Evolutionary conservation across 2,113 vertebrate species (phyloP).

Genomic region (Microcebus ravelobensis): DNA sequence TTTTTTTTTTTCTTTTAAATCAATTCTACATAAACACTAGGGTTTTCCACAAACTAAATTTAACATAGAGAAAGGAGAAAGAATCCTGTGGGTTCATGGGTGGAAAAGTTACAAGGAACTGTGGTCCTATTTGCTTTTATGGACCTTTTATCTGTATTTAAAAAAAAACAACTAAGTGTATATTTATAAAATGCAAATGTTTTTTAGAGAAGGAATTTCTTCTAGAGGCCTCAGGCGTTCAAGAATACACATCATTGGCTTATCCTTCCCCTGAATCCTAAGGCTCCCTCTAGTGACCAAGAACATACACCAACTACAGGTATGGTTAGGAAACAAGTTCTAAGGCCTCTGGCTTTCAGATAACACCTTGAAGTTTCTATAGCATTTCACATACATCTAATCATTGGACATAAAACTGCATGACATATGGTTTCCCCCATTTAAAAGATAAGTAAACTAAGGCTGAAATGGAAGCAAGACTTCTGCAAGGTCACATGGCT

Average conservation of each 20-base stretch:
- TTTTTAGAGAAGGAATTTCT: background rate
- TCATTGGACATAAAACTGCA: background rate
- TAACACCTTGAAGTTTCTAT: background rate
- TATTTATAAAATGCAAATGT: background rate
- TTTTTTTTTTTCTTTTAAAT: conserved; percentile 22
- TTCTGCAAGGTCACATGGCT: background rate
- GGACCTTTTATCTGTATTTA: background rate
- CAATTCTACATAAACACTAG: background rate
- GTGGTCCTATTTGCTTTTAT: background rate
- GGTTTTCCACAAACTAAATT: background rate
- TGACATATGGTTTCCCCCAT: background rate
- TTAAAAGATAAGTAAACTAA: background rate
- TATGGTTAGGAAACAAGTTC: background rate
- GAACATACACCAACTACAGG: background rate
- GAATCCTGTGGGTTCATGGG: background rate
- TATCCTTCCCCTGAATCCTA: conserved; percentile 60
- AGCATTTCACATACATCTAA: background rate
- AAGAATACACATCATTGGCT: background rate
- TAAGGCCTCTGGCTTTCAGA: background rate
- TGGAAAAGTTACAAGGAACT: background rate
- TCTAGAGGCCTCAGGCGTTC: background rate
- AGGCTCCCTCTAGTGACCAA: conserved; percentile 71
- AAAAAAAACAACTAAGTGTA: background rate
- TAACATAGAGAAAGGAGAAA: background rate
- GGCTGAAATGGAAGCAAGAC: background rate